Evolutionary conservation across 2,888 invertebrate species (phyloP).

Genomic region (Rhaphigaster nebulosa): DNA sequence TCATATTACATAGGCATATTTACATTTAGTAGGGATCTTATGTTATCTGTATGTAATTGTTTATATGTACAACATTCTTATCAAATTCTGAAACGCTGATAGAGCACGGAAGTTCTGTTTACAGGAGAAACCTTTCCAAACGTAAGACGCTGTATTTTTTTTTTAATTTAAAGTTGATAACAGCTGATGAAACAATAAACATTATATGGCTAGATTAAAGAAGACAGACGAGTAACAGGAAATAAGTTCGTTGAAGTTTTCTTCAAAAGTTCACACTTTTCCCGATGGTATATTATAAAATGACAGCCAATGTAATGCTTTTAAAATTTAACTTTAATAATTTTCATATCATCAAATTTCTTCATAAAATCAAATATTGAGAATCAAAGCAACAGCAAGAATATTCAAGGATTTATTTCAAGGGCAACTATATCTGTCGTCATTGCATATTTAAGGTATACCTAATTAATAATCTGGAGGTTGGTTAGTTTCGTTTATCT

Average conservation of each 20-base stretch:
- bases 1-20: neutral
- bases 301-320: no score
- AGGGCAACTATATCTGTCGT: neutral
- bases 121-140: neutral
- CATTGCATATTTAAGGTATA: neutral
- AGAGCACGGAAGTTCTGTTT: neutral
- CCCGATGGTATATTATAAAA: no score
- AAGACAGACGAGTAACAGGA: no score
- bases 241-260: no score
- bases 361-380: neutral
- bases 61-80: slow-evolving; percentile 25
- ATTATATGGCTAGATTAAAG: no score
- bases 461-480: neutral
- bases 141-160: neutral
- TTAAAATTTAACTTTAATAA: no score
- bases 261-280: no score
- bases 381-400: neutral
- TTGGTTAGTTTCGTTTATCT: neutral
- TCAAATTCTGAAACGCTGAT: neutral
- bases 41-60: neutral
- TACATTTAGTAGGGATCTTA: neutral
- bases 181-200: neutral
- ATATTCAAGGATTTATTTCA: neutral
- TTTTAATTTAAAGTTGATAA: neutral
- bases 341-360: neutral